Base-by-base conservation (phyloP, 2,888 invertebrate species). In the Lepas anatifera region DNA sequence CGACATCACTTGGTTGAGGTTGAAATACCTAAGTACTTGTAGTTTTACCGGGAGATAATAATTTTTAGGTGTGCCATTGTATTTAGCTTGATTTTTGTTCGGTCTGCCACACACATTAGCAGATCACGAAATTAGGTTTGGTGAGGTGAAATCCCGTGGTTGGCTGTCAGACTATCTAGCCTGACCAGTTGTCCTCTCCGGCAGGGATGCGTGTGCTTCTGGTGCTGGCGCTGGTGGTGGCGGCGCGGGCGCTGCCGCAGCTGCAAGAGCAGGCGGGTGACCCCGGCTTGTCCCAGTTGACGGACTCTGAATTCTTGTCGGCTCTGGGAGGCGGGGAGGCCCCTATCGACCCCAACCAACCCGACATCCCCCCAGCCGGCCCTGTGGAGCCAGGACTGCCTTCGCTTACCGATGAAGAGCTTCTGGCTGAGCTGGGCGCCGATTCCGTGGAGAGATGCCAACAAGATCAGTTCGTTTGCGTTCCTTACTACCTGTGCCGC, bases 401-500 rank as follows among this genome's bases (percentile, higher is more conserved):
- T 3, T 13, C 13, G 10, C 27, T 35, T 16, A 35, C 63, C 35
- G 63, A 63, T 35, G 64, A 4, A 4, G n/a, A 64, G 25, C 37
- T 37, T 2, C 64, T 64, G 37, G 64, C 64, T 7, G 64, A 35
- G 35, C 64, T 37, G 37, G 37, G 64, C 8, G 8, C 37, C n/a
- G 64, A 37, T 10, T n/a, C 35, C n/a, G 7, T 27, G 37, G 39
- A 16, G 35, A 35, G 64, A n/a, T 64, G 64, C 37, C 7, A 35
- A 25, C 3, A 37, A 16, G 8, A 22, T 3, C 37, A 64, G 39
- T 91, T 89, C 43, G 85, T 86, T 68, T 93, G 93, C 77, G 90
- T 92, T 0, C 86, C 87, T 0, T 89, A 88, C 76, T 91, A 89
- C 77, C 83, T 89, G 18, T 93, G 93, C 76, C 82, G 85, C 48